These are phyloP conservation scores for Zophobas morio DNA, from an alignment of 1,140 invertebrate species.

Conservation along the genomic window DNA sequence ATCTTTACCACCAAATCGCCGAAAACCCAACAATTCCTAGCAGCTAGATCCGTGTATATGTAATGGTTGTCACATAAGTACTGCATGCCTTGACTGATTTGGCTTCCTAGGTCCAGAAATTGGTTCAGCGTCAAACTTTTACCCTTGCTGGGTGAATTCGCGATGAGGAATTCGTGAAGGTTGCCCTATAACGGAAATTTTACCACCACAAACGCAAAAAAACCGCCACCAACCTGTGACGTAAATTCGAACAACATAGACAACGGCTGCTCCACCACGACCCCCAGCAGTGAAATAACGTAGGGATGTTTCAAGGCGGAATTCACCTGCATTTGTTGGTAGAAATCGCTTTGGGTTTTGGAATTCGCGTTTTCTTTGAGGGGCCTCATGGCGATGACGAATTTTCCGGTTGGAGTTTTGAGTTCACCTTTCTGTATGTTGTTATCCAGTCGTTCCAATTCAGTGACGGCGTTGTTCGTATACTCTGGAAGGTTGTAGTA, in stretches of 20 bases:
- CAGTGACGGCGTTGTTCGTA: conserved; percentile 84
- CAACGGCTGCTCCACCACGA: conserved; percentile 91
- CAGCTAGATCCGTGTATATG: conserved; percentile 96
- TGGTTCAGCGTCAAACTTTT: conserved; percentile 84
- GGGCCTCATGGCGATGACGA: conserved; percentile 94
- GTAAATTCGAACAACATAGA: conserved; percentile 98
- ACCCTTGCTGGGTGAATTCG: conserved; percentile 89
- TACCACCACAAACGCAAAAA: conserved; percentile 8
- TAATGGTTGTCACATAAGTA: conserved; percentile 96
- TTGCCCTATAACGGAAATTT: conserved; percentile 78
- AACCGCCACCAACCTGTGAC: conserved; percentile 72
- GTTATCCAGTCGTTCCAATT: conserved; percentile 95
- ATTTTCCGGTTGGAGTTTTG: conserved; percentile 75
- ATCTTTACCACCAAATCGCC: conserved; percentile 95
- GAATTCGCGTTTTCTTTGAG: conserved; percentile 93
- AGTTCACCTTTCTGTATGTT: conserved; percentile 95
- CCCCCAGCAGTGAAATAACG: conserved; percentile 95
- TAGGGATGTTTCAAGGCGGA: conserved; percentile 95
- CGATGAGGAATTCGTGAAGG: conserved; percentile 93
- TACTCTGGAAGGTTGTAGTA: conserved; percentile 79
- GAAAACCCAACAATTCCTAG: conserved; percentile 95
- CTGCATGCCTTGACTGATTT: conserved; percentile 97
- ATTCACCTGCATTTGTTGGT: conserved; percentile 92
- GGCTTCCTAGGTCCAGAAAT: conserved; percentile 87
- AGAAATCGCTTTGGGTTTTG: conserved; percentile 94